phyloP scores from a whole-genome alignment of 2,797 vertebrate genomes.

The Chaenodraco wilsoni region DNA sequence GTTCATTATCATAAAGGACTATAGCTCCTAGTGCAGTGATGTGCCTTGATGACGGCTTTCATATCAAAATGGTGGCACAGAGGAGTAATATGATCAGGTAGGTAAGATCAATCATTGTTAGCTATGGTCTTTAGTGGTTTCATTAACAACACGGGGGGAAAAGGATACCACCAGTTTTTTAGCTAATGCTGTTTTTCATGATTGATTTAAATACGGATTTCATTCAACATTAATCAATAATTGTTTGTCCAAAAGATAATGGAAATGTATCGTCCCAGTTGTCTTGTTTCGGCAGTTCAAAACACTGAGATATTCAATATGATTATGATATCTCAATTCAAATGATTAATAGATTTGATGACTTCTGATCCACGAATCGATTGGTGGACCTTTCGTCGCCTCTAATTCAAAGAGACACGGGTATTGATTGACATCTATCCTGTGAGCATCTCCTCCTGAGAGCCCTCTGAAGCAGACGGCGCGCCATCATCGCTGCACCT shows the following conservation, averaged over 20 bases:
- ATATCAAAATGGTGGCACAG: background rate
- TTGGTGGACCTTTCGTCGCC: too few species aligned
- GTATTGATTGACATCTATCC: constrained; percentile 6
- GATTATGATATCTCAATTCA: too few species aligned
- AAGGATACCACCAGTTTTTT: background rate
- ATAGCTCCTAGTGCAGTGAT: background rate
- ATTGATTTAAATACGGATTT: too few species aligned
- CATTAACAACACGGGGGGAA: background rate
- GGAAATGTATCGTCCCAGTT: too few species aligned
- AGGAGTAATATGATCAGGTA: background rate
- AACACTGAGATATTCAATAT: too few species aligned
- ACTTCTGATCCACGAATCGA: too few species aligned
- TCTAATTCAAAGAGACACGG: background rate
- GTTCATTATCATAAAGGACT: background rate
- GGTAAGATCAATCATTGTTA: background rate
- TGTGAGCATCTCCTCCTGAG: constrained; percentile 14
- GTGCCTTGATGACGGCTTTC: background rate
- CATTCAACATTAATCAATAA: too few species aligned
- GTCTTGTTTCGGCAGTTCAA: too few species aligned
- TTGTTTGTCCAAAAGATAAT: too few species aligned
- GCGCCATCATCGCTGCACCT: constrained; percentile 30
- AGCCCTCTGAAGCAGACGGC: constrained; percentile 24
- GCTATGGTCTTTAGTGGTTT: background rate
- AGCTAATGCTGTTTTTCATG: too few species aligned
- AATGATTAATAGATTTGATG: too few species aligned